Percentiles rank a stretch among this genome's conserved stretches.
phyloP scores from a whole-genome alignment of 2,797 vertebrate genomes.

The Mionectes olivaceus region DNA sequence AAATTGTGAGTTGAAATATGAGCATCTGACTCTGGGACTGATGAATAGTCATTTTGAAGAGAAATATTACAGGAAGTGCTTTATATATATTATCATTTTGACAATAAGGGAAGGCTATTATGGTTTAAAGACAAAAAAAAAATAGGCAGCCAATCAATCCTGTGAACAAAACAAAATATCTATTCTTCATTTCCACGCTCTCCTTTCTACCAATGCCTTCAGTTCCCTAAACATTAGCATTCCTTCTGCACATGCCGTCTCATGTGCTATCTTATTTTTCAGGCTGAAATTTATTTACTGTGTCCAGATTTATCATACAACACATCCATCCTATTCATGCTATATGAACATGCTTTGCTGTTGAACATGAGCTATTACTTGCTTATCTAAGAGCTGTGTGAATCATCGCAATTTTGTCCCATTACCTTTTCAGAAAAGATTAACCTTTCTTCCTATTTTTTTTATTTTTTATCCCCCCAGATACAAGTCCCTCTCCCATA shows the following conservation, averaged over 20 bases:
- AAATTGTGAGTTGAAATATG: conserved; percentile 67
- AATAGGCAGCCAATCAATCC: conserved; percentile 61
- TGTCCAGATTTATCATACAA: conserved; percentile 65
- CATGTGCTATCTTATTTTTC: conserved; percentile 70
- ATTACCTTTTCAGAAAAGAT: conserved; percentile 48
- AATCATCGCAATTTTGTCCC: conserved; percentile 53
- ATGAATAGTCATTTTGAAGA: conserved; percentile 64
- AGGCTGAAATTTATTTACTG: conserved; percentile 62
- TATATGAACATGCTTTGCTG: conserved; percentile 65
- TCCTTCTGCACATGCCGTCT: conserved; percentile 44
- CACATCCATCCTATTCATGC: conserved; percentile 70
- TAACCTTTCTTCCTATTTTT: neutral
- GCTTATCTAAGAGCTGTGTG: conserved; percentile 54
- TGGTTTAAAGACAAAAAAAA: conserved; percentile 64
- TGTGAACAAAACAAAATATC: conserved; percentile 62
- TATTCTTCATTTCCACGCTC: conserved; percentile 38
- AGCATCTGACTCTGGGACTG: conserved; percentile 36
- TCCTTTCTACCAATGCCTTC: conserved; percentile 35
- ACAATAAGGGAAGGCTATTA: conserved; percentile 70
- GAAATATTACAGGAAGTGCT: conserved; percentile 69
- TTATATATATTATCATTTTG: conserved; percentile 71
- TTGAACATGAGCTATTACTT: conserved; percentile 68
- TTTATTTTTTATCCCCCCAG: accelerated
- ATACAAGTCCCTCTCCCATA: neutral
- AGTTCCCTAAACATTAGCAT: conserved; percentile 61